Evolutionary conservation across 2,113 vertebrate genomes (phyloP), one percentile per base, ranked within the genome.

Genomic region (Channa argus): DNA sequence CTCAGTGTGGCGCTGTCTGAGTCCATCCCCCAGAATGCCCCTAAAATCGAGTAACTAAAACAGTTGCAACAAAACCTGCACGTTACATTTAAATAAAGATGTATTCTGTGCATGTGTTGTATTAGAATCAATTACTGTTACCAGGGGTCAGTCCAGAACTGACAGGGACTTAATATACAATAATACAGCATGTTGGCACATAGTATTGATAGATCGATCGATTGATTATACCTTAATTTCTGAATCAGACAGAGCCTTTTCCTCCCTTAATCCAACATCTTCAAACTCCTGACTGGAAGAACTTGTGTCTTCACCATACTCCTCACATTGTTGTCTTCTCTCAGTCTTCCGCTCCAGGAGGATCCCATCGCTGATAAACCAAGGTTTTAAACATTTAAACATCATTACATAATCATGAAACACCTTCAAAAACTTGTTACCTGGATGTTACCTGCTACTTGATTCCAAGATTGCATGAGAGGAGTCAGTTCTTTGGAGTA

Each of bases 161-260:
- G 24, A 49, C 39, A 3, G 10, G 36, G 9, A 58, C 5, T 24
- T 4, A 49, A 5, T n/a, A 24, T 46, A 14, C 33, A 49, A 41
- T 9, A 0, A 59, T n/a, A 64, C 37, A 52, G 1, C 5, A 1
- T 37, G 33, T 39, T 39, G 1, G 39, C 34, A 44, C 8, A 61
- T 4, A 2, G 6, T n/a, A 14, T 6, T 2, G 6, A 44, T 41
- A 41, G 4, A 5, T 5, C 39, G 6, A 7, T 41, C 39, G 4
- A 41, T 41, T 24, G 24, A 24, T 41, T 41, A 2, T 86, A 96
- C 96, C 95, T 96, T 97, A 52, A 94, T 90, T 74, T 95, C 94
- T 5, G 92, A 93, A 56, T 95, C 92, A 5, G 95, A 94, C 69
- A 95, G 78, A 62, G 94, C 90, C 70, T 94, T 93, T 63, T 95